phyloP scores from a whole-genome alignment of 1,140 invertebrate species.

The Heliconius hermathena region DNA sequence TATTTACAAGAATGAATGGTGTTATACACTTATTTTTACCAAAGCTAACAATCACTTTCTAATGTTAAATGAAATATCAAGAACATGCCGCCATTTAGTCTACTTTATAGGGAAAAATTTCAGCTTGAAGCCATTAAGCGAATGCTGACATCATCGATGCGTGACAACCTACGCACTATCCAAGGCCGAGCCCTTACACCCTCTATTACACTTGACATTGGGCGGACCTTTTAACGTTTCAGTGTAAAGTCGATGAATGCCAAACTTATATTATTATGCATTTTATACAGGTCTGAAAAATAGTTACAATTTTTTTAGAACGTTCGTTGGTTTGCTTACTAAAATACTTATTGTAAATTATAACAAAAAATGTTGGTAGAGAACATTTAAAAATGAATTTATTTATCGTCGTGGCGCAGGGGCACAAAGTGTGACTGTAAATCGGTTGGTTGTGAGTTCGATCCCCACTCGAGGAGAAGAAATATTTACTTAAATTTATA shows the following conservation, averaged over 20 bases:
- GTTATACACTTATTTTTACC: background rate
- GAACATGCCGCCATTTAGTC: conserved; percentile 23
- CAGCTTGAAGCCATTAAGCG: conserved; percentile 10
- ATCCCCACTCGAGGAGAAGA: too few species aligned
- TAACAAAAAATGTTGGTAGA: too few species aligned
- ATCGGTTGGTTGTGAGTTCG: too few species aligned
- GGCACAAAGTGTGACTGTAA: too few species aligned
- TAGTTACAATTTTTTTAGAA: too few species aligned
- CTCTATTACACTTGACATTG: conserved; percentile 59
- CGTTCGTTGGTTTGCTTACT: too few species aligned
- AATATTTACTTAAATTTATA: too few species aligned
- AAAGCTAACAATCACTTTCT: background rate
- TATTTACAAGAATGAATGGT: background rate
- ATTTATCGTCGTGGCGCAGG: too few species aligned
- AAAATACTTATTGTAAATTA: too few species aligned
- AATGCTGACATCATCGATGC: conserved; percentile 42
- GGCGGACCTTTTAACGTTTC: conserved; percentile 14
- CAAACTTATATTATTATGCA: background rate
- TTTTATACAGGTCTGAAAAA: background rate
- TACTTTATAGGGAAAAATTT: conserved; percentile 13
- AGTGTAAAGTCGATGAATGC: background rate
- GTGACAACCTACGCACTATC: conserved; percentile 47
- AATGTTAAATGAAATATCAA: background rate
- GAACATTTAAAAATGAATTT: too few species aligned
- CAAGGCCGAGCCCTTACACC: conserved; percentile 57